These are phyloP conservation scores for Pitta sordida DNA, from an alignment of 2,113 vertebrate species.

Conservation along the genomic window DNA sequence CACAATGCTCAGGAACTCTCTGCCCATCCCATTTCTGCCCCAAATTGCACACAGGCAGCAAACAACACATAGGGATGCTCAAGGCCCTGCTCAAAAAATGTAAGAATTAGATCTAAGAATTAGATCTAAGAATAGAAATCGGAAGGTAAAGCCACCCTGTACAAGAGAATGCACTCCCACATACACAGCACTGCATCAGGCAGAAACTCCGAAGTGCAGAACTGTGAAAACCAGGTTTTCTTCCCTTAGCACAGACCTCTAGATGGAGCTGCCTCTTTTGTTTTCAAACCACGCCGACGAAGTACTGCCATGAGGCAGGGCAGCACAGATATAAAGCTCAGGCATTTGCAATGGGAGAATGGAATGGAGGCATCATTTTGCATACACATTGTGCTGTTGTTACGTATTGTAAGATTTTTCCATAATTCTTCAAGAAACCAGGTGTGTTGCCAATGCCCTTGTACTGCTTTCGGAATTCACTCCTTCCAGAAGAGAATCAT, in stretches of 20 bases:
- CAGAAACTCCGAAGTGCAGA: not conserved
- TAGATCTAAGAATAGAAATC: too few relatives aligned
- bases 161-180: not conserved
- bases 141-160: not conserved
- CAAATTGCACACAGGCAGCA: not conserved
- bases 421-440: not conserved
- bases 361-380: not conserved
- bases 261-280: conserved; percentile 49
- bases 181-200: fast-evolving
- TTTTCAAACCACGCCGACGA: not conserved
- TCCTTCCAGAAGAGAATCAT: not conserved
- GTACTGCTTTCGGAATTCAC: not conserved
- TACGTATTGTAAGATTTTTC: not conserved
- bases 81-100: not conserved
- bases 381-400: not conserved
- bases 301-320: not conserved
- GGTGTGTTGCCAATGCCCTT: not conserved
- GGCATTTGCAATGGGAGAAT: not conserved
- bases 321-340: not conserved
- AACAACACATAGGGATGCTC: not conserved
- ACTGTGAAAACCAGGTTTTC: not conserved
- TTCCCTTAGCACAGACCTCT: not conserved
- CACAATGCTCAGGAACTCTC: not conserved
- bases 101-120: too few relatives aligned
- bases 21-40: not conserved